Evolutionary conservation across 2,888 invertebrate species (phyloP), one percentile per base, ranked within the genome.

Genomic region (Hydropsyche betteni): DNA sequence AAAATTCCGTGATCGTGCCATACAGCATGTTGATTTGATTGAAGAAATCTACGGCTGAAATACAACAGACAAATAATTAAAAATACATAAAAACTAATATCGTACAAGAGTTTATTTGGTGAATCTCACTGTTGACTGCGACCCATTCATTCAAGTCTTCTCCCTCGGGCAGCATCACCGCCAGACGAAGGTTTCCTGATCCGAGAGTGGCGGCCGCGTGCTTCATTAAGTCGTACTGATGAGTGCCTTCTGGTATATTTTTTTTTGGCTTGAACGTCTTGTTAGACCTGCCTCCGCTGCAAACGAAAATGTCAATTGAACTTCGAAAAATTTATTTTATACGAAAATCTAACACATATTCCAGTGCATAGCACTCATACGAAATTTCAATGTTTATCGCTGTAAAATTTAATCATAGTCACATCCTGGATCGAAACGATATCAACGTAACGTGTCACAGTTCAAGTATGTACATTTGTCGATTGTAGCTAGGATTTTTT

Each of bases 81-180:
- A 68, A 74, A 8, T 10, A 12, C 2, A 34, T 24, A 24, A 24
- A 24, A 24, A 24, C 24, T 24, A 24, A 2, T 24, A 24, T 24
- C n/a, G 2, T 24, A 24, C 24, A 24, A 24, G 2, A 2, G 12
- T 6, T 10, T 69, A 58, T 74, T 52, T 61, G 51, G 33, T 53
- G 34, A 16, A 44, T 91, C 96, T 91, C 86, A 97, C 99, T 99
- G 85, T 99, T 99, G 68, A 99, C 99, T 74, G 99, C 99, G 58
- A 99, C 97, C 99, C 99, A 99, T 89, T 99, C 99, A 83, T 99
- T 99, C 80, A 98, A 90, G 87, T 99, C 99, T 87, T 99, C 99
- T 52, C 99, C 99, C 85, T 98, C 98, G 0, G 99, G 99, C 81
- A 99, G 88, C 90, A 96, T 94, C 74, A 99, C 99, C 64, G 99